phyloP scores from a whole-genome alignment of 2,797 vertebrate genomes.

The Parambassis ranga region DNA sequence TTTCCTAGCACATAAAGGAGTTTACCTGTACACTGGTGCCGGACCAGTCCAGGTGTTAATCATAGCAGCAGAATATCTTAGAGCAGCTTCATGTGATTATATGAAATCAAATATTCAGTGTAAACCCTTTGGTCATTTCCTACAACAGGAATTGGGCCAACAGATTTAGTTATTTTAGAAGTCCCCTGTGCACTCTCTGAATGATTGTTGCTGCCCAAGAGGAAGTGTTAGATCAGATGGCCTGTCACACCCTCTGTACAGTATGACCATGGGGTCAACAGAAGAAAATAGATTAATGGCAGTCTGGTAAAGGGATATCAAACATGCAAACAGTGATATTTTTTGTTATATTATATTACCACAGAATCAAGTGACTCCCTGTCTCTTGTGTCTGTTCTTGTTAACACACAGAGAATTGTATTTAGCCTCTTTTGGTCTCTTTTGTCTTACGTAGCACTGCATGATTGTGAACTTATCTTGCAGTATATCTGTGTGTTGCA shows the following conservation, averaged over 20 bases:
- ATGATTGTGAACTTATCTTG: no score
- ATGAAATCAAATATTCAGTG: slow-evolving; percentile 2
- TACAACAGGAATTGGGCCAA: neutral
- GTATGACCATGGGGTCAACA: neutral
- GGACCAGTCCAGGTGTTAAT: slow-evolving; percentile 18
- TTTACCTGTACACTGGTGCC: slow-evolving; percentile 2
- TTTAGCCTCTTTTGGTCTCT: neutral
- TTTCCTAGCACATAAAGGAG: neutral
- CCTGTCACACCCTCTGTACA: slow-evolving; percentile 3
- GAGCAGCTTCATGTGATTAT: slow-evolving; percentile 1
- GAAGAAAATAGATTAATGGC: neutral
- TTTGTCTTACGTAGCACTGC: no score
- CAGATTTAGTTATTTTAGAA: slow-evolving; percentile 23
- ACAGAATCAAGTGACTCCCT: slow-evolving; percentile 9
- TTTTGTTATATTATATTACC: slow-evolving; percentile 18
- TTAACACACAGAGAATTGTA: slow-evolving; percentile 1
- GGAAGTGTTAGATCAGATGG: slow-evolving; percentile 23
- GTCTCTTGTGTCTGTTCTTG: slow-evolving; percentile 6
- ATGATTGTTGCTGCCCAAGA: slow-evolving; percentile 19
- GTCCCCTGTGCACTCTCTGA: slow-evolving; percentile 7
- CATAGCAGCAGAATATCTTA: slow-evolving; percentile 15
- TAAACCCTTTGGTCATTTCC: slow-evolving; percentile 9
- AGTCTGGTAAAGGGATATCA: slow-evolving; percentile 4
- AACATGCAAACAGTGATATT: slow-evolving; percentile 6
- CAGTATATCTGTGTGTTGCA: no score